Base-by-base conservation (phyloP, 2,888 invertebrate genomes). In the Cheiracanthium punctorium region DNA sequence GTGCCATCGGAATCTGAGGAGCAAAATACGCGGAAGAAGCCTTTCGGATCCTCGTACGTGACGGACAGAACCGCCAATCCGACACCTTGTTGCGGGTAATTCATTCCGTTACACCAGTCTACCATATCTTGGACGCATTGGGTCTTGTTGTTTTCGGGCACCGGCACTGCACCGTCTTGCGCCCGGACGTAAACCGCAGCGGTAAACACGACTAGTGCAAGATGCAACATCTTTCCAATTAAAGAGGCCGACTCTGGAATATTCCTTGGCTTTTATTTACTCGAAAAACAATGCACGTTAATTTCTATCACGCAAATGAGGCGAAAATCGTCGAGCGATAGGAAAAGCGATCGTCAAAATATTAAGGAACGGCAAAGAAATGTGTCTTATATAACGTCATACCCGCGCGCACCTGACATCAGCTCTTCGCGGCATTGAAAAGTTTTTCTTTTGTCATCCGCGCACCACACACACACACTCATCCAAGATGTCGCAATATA, bases 91-190 rank as follows among this genome's bases (percentile, higher is more conserved):
- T 74, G 30, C 0, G 84, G 70, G 28, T 74, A 80, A 2, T 72
- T 33, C 79, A 85, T 64, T 0, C 69, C 69, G 2, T 79, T 24
- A 64, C 84, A 85, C 84, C 84, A 85, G 2, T 79, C 28, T 1
- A 79, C 24, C 52, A 85, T 67, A 8, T 85, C 52, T 5, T 69
- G 74, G 29, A 69, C 48, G 32, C 84, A 85, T 0, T 69, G 24
- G 0, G 33, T 52, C 17, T 79, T 74, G 24, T 79, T 58, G 24
- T 79, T 58, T 12, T 85, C 41, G 7, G 84, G 69, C 7, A 29
- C 28, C 5, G 43, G 32, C 1, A 72, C 33, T 4, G n/a, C 33
- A 33, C 20, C 81, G 43, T 48, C 72, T 33, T 81, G 33, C 5
- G n/a, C 48, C 10, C 20, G 8, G 10, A 33, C 24, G 17, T 33